These are phyloP conservation scores for Ricordea florida DNA, from an alignment of 92 coral and sea anemone species.

Conservation along the genomic window DNA sequence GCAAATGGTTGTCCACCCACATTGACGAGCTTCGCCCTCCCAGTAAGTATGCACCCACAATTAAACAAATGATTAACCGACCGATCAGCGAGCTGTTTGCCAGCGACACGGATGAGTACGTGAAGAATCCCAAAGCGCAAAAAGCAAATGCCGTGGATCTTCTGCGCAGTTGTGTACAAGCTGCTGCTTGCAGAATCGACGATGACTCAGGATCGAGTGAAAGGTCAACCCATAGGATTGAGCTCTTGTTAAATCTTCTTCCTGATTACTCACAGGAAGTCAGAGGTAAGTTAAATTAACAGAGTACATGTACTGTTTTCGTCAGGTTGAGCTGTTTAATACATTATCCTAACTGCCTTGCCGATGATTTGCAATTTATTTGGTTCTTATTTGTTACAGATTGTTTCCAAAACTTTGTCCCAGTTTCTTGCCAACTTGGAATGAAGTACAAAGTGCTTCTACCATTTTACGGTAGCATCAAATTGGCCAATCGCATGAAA, in stretches of 20 bases:
- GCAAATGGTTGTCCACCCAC: constrained; percentile 75
- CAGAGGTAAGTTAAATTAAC: too few species aligned
- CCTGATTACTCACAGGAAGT: constrained; percentile 45
- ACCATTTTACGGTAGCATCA: too few species aligned
- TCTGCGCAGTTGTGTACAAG: constrained; percentile 57
- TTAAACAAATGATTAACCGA: constrained; percentile 55
- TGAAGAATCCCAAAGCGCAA: background rate
- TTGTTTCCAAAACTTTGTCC: too few species aligned
- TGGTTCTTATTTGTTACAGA: too few species aligned
- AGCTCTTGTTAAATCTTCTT: constrained; percentile 57
- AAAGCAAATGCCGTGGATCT: constrained; percentile 27
- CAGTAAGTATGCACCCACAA: constrained; percentile 50
- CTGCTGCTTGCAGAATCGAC: constrained; percentile 77
- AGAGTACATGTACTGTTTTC: too few species aligned
- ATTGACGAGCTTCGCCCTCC: constrained; percentile 82
- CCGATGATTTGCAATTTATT: too few species aligned
- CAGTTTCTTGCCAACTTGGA: too few species aligned
- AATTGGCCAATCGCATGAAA: too few species aligned
- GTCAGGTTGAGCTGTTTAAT: too few species aligned
- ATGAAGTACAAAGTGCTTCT: too few species aligned
- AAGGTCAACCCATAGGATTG: constrained; percentile 78
- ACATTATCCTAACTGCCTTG: too few species aligned
- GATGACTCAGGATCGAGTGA: constrained; percentile 51
- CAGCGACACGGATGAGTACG: constrained; percentile 1
- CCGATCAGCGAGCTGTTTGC: constrained; percentile 72